A percentile compares a stretch with the other conserved stretches of the same genome.
Conservation (phyloP, 37 sponge, comb jelly and placozoan genomes). For the Axinella damicornis region DNA sequence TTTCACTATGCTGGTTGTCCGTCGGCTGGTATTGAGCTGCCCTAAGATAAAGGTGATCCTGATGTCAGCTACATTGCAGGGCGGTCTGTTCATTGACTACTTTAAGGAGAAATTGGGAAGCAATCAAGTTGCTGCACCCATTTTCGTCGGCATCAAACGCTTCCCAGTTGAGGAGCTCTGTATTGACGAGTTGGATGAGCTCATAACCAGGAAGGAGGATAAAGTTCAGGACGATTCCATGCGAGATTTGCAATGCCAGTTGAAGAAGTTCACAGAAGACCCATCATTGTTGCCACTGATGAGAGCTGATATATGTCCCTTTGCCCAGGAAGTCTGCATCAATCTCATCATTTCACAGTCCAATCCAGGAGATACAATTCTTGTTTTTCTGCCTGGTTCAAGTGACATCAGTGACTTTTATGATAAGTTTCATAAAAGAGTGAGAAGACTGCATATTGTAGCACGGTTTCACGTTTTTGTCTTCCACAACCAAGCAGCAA, state of each 20-base stretch:
- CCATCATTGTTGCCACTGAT: not conserved
- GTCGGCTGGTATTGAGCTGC: slow-evolving; percentile 13
- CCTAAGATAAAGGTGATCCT: slow-evolving; percentile 46
- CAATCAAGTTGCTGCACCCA: slow-evolving; percentile 23
- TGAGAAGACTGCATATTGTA: not conserved
- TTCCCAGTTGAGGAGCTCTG: slow-evolving; percentile 45
- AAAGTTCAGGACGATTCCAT: not conserved
- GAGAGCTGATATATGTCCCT: not conserved
- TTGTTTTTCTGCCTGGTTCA: slow-evolving; percentile 64
- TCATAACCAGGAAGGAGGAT: not conserved
- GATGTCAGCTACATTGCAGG: slow-evolving; percentile 72
- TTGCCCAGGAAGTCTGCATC: slow-evolving; percentile 22
- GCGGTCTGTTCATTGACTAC: slow-evolving; percentile 34
- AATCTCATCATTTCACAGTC: slow-evolving; percentile 41
- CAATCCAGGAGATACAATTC: slow-evolving; percentile 29
- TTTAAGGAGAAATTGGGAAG: slow-evolving; percentile 29
- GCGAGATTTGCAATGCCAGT: not conserved
- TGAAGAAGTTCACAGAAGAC: not conserved
- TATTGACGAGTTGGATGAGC: slow-evolving; percentile 19
- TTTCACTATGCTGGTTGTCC: slow-evolving; percentile 33
- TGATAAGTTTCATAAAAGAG: slow-evolving; percentile 4
- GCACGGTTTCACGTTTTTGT: slow-evolving; percentile 33
- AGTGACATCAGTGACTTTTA: slow-evolving; percentile 38
- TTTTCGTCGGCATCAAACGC: slow-evolving; percentile 31
- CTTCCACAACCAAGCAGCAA: slow-evolving; percentile 51